phyloP scores from a whole-genome alignment of 2,113 vertebrate species.

The Chionomys nivalis region DNA sequence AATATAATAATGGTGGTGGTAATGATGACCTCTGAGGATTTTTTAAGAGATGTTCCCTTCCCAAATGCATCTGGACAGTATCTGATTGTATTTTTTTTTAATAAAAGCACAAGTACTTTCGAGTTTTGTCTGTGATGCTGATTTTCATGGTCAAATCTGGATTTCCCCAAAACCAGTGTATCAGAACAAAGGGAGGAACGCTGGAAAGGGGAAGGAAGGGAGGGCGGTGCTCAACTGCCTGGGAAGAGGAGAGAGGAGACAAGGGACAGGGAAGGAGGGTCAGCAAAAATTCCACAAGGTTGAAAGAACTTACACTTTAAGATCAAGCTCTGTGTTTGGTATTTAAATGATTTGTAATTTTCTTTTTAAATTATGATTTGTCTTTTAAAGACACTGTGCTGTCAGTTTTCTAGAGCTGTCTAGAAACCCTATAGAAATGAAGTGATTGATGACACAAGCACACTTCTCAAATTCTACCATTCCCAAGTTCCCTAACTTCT shows the following conservation, averaged over 20 bases:
- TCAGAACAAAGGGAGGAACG: neutral
- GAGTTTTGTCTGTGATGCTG: constrained; percentile 73
- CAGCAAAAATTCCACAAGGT: neutral
- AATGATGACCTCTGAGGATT: constrained; percentile 81
- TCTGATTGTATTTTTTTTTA: constrained; percentile 88
- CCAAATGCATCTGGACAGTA: constrained; percentile 85
- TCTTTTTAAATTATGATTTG: neutral
- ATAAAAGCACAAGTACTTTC: constrained; percentile 90
- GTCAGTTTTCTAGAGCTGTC: neutral
- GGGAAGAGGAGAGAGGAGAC: neutral
- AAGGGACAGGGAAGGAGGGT: rapidly evolving
- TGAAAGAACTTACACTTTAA: neutral
- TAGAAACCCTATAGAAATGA: neutral
- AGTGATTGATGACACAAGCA: neutral
- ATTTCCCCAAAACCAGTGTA: constrained; percentile 23
- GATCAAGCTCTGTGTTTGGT: neutral
- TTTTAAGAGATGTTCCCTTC: constrained; percentile 82
- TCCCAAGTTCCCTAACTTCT: neutral
- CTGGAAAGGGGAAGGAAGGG: neutral
- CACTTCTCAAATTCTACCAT: neutral
- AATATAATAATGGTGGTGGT: constrained; percentile 87
- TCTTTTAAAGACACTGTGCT: neutral
- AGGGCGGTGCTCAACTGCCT: neutral
- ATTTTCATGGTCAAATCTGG: constrained; percentile 31
- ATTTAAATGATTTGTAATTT: neutral